phyloP scores from a whole-genome alignment of 2,888 invertebrate species.

The Habrosyne pyritoides region DNA sequence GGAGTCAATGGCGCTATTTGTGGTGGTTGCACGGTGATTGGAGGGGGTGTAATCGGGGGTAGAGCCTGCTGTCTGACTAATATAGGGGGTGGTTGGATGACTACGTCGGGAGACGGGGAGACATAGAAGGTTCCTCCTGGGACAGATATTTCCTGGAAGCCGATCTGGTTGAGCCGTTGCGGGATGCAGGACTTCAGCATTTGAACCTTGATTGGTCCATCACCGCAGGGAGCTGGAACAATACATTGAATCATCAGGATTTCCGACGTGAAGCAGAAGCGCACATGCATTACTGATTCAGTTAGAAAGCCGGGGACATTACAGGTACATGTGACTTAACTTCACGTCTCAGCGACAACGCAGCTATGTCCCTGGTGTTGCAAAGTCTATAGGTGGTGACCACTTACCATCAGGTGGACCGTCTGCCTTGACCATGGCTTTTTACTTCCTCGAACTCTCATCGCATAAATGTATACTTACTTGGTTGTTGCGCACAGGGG shows the following conservation, averaged over 20 bases:
- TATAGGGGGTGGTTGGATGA: slow-evolving; percentile 67
- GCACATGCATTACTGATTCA: no score
- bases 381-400: no score
- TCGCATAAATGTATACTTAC: slow-evolving; percentile 34
- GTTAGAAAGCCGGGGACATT: no score
- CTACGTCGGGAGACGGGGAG: slow-evolving; percentile 53
- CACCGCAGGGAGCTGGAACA: slow-evolving; percentile 55
- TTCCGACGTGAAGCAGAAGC: no score
- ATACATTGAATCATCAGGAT: background rate
- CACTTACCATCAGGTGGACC: no score
- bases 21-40: slow-evolving; percentile 49
- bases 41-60: slow-evolving; percentile 49
- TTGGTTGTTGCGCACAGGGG: slow-evolving; percentile 32
- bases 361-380: no score
- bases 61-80: slow-evolving; percentile 51
- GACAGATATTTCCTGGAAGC: slow-evolving; percentile 57
- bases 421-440: no score
- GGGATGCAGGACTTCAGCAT: slow-evolving; percentile 36
- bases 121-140: slow-evolving; percentile 64
- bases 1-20: slow-evolving; percentile 45
- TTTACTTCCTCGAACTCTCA: no score
- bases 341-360: no score
- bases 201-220: slow-evolving; percentile 49
- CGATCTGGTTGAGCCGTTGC: slow-evolving; percentile 42
- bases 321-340: no score